Evolutionary conservation across 2,797 vertebrate species (phyloP).

Genomic region (Chaunax sp.): DNA sequence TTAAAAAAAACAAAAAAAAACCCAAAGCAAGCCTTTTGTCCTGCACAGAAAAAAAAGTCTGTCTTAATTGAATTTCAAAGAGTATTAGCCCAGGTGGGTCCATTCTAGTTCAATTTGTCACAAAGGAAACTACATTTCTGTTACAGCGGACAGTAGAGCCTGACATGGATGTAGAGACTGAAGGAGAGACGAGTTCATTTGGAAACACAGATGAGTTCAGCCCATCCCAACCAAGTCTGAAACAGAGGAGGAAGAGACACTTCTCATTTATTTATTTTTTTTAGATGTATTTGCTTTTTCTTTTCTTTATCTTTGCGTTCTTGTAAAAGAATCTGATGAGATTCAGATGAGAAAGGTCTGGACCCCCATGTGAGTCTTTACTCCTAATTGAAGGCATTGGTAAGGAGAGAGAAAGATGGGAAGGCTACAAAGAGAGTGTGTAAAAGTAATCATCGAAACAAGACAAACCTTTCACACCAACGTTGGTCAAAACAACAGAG

Average conservation of each 20-base stretch:
- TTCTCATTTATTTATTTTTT: not conserved
- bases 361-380: not conserved
- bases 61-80: conserved; percentile 44
- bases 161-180: not conserved
- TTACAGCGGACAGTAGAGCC: conserved; percentile 6
- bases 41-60: conserved; percentile 6
- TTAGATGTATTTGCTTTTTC: not conserved
- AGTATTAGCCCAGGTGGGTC: conserved; percentile 41
- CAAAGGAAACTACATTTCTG: conserved; percentile 35
- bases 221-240: not conserved
- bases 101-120: conserved; percentile 36
- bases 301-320: not conserved
- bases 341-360: not conserved
- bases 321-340: not conserved
- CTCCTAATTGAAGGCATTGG: not conserved
- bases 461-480: conserved; percentile 27
- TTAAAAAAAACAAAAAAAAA: conserved; percentile 9
- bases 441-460: conserved; percentile 15
- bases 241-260: not conserved
- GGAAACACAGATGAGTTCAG: conserved; percentile 37
- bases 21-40: conserved; percentile 29
- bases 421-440: not conserved
- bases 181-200: conserved; percentile 43
- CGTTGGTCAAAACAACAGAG: conserved; percentile 14
- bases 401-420: not conserved